Evolutionary conservation across 1,140 invertebrate species (phyloP), one percentile per base, ranked within the genome.

Genomic region (Drosophila orosa): DNA sequence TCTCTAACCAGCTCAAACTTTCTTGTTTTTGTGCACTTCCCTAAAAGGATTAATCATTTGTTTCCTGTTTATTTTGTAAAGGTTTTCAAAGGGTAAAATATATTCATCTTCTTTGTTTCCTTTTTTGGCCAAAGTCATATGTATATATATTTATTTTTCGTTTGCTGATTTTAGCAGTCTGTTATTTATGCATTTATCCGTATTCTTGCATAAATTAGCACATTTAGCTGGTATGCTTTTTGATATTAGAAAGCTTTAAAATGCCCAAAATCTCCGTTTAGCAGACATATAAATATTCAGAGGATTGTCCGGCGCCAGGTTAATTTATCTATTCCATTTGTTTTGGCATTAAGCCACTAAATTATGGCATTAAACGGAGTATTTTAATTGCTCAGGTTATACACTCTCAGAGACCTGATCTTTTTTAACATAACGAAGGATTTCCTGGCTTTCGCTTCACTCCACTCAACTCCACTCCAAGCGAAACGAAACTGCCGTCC

Each of bases 231-330:
- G 27, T 6, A 47, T 52, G 29, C 31, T 47, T 6, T 56, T 27
- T 25, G 9, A 29, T 55, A 45, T 68, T 69, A 69, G 42, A 71
- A 57, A 57, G 65, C 47, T 69, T 45, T 27, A 31, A 44, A 40
- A 9, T 15, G 25, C 40, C 24, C 65, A 27, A 35, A 35, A 40
- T 39, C 63, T 71, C 40, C 65, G 66, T 71, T 71, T 71, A 71
- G 68, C 65, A 71, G 66, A 71, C 65, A 71, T 71, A 72, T 72
- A 57, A 69, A 71, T 71, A 72, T 71, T 72, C 68, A 72, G 65
- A 48, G 52, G n/a, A 27, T 71, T 57, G 68, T 48, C 25, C 35
- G 68, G 68, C 68, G 68, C 68, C 68, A 40, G 13, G n/a, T 29
- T 58, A 48, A 47, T 71, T 47, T 72, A 47, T 72, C 33, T 71